phyloP scores from a whole-genome alignment of 2,888 invertebrate genomes.

The Carcina quercana region DNA sequence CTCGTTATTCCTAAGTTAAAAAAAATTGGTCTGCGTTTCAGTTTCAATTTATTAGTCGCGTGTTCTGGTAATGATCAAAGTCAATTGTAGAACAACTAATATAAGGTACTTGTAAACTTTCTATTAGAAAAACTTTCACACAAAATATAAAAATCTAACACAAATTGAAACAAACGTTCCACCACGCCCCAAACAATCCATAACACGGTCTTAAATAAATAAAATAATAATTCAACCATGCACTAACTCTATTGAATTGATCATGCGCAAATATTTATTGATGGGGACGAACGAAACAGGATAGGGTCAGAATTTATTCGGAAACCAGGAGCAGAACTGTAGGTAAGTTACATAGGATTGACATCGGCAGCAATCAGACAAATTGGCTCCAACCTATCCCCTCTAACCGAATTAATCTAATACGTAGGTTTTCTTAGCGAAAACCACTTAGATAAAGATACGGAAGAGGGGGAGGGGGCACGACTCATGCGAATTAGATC shows the following conservation, averaged over 20 bases:
- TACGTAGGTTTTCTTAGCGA: slow-evolving; percentile 67
- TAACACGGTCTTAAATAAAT: slow-evolving; percentile 28
- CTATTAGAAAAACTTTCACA: too few relatives aligned
- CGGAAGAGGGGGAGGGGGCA: slow-evolving; percentile 30
- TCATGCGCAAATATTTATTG: slow-evolving; percentile 74
- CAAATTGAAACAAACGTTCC: not conserved
- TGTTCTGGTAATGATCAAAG: too few relatives aligned
- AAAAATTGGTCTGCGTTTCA: too few relatives aligned
- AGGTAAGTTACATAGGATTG: slow-evolving; percentile 63
- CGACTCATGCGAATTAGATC: slow-evolving; percentile 30
- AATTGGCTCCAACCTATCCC: slow-evolving; percentile 70
- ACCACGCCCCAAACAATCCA: slow-evolving; percentile 8
- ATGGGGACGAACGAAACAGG: slow-evolving; percentile 62
- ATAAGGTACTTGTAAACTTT: too few relatives aligned
- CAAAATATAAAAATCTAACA: too few relatives aligned
- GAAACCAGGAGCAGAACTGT: slow-evolving; percentile 50
- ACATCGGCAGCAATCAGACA: slow-evolving; percentile 73
- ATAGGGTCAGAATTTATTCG: slow-evolving; percentile 71
- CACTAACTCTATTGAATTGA: slow-evolving; percentile 63
- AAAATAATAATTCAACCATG: slow-evolving; percentile 43
- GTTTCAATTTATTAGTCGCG: too few relatives aligned
- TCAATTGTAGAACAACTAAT: too few relatives aligned
- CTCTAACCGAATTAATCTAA: slow-evolving; percentile 69
- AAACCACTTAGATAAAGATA: slow-evolving; percentile 56
- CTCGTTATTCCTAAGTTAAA: too few relatives aligned